Conservation (phyloP, 2,888 invertebrate genomes). For the Macaria liturata region DNA sequence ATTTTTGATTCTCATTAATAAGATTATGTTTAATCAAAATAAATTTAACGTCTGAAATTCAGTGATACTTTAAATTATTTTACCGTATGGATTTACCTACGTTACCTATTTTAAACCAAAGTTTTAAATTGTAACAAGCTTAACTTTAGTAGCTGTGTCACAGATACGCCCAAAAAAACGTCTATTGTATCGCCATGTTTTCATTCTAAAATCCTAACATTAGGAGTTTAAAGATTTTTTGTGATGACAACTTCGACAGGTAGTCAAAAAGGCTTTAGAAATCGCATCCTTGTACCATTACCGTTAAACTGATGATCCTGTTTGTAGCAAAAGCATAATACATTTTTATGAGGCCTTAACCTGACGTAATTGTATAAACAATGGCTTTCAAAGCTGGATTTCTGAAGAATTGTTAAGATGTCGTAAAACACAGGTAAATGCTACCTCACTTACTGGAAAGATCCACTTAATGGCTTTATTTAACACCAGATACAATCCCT, state of each 20-base stretch:
- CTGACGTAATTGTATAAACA: slow-evolving; percentile 78
- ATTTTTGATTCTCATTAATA: too few species aligned
- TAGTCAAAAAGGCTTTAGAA: slow-evolving; percentile 52
- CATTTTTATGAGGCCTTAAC: slow-evolving; percentile 52
- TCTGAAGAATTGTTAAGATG: slow-evolving; percentile 54
- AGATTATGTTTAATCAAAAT: too few species aligned
- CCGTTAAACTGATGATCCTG: slow-evolving; percentile 75
- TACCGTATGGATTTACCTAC: too few species aligned
- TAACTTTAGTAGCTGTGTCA: background rate
- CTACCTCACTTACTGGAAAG: slow-evolving; percentile 73
- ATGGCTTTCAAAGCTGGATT: slow-evolving; percentile 48
- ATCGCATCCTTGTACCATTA: slow-evolving; percentile 47
- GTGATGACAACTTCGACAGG: slow-evolving; percentile 46
- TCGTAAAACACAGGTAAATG: slow-evolving; percentile 75
- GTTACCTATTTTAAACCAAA: too few species aligned
- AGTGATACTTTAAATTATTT: too few species aligned
- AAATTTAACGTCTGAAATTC: too few species aligned
- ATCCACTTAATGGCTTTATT: slow-evolving; percentile 63
- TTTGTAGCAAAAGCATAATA: slow-evolving; percentile 47
- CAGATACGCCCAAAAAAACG: slow-evolving; percentile 24
- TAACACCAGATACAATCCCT: slow-evolving; percentile 48
- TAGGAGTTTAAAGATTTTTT: slow-evolving; percentile 27
- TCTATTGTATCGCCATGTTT: slow-evolving; percentile 30
- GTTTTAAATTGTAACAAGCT: too few species aligned
- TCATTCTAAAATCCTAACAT: slow-evolving; percentile 32